Percentiles rank a stretch among this genome's conserved stretches.
Conservation (phyloP, 64 coral and sea anemone species). For the Trachythela sp. region DNA sequence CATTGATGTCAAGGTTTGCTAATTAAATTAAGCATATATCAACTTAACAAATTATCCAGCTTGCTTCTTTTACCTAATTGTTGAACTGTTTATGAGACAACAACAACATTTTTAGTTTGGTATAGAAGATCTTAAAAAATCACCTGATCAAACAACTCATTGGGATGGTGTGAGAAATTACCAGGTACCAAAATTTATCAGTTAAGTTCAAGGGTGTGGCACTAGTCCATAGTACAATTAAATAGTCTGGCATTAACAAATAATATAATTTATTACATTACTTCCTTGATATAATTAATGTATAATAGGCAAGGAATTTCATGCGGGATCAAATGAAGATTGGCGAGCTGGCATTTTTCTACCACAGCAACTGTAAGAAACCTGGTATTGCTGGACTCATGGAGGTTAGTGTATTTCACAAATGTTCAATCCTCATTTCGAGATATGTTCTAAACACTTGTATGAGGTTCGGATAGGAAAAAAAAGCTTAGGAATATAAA, state of each 20-base stretch:
- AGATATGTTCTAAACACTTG: no score
- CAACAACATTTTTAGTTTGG: slow-evolving; percentile 72
- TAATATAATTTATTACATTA: no score
- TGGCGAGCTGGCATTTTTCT: slow-evolving; percentile 88
- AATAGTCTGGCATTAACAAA: no score
- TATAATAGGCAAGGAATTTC: slow-evolving; percentile 80
- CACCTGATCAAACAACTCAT: slow-evolving; percentile 70
- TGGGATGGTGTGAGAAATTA: slow-evolving; percentile 99
- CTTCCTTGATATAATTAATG: not conserved
- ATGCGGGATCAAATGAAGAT: slow-evolving; percentile 96
- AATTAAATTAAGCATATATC: not conserved
- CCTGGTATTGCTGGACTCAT: slow-evolving; percentile 86
- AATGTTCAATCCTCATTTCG: no score
- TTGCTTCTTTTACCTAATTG: no score
- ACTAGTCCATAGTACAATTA: no score
- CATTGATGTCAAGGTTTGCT: slow-evolving; percentile 81
- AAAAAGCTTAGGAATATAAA: no score
- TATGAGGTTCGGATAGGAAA: no score
- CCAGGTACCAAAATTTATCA: slow-evolving; percentile 34
- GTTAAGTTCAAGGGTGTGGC: no score
- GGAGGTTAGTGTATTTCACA: slow-evolving; percentile 44
- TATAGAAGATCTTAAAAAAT: slow-evolving; percentile 89
- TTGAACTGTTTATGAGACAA: no score
- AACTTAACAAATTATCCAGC: no score
- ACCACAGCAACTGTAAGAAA: slow-evolving; percentile 94